Conservation (phyloP, 1,140 invertebrate genomes). For the Drosophila mayri region DNA sequence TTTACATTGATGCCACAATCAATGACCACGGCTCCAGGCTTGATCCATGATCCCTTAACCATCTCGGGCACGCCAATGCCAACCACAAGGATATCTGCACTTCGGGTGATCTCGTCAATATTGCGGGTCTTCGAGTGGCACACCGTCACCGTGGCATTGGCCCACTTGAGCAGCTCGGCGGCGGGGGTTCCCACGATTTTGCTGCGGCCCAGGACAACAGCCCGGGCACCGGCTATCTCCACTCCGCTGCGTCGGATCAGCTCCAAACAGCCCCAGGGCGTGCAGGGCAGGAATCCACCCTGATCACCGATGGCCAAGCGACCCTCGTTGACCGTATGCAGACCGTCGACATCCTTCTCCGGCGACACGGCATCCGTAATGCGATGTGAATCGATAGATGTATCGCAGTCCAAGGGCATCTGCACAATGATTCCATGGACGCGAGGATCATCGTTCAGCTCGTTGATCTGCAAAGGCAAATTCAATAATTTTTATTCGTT, state of each 20-base stretch:
- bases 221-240: slow-evolving; percentile 92
- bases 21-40: slow-evolving; percentile 99
- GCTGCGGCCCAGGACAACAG: slow-evolving; percentile 97
- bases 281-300: slow-evolving; percentile 95
- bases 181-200: slow-evolving; percentile 99
- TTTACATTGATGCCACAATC: slow-evolving; percentile 99
- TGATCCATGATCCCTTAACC: slow-evolving; percentile 98
- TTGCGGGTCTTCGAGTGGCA: slow-evolving; percentile 98
- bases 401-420: slow-evolving; percentile 95
- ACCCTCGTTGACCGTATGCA: slow-evolving; percentile 97
- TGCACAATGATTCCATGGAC: slow-evolving; percentile 99
- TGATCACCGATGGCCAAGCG: slow-evolving; percentile 93
- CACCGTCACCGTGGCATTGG: slow-evolving; percentile 97
- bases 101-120: slow-evolving; percentile 91
- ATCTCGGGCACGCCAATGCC: slow-evolving; percentile 96
- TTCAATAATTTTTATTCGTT: background rate
- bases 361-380: slow-evolving; percentile 95
- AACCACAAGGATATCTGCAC: slow-evolving; percentile 98
- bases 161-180: slow-evolving; percentile 97
- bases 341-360: slow-evolving; percentile 97
- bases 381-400: slow-evolving; percentile 93
- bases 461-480: slow-evolving; percentile 52
- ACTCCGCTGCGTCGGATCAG: slow-evolving; percentile 94
- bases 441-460: slow-evolving; percentile 92
- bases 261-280: slow-evolving; percentile 96